Percentiles rank a stretch among this genome's conserved stretches.
Conservation (phyloP, 2,888 invertebrate species). For the Zonitis immaculata region DNA sequence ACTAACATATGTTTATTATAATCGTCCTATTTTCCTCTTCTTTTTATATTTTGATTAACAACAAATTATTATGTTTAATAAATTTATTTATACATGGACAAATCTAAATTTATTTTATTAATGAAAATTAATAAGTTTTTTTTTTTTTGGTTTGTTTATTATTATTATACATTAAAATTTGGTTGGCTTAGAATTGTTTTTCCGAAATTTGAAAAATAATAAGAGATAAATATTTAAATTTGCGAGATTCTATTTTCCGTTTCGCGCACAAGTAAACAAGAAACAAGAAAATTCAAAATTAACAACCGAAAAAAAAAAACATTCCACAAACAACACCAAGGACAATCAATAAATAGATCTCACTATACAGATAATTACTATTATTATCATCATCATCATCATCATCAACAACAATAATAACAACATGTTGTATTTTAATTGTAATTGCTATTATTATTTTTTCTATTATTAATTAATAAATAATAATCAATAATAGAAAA, state of each 20-base stretch:
- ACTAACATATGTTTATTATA: slow-evolving; percentile 14
- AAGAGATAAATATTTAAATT: slow-evolving; percentile 14
- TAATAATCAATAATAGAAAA: background rate
- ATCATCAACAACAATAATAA: too few relatives aligned
- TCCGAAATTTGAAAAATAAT: too few relatives aligned
- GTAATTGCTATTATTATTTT: background rate
- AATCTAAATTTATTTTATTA: slow-evolving; percentile 9
- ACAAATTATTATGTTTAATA: slow-evolving; percentile 9
- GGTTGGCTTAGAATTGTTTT: too few relatives aligned
- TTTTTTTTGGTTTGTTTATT: too few relatives aligned
- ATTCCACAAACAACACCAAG: slow-evolving; percentile 9
- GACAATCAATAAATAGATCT: background rate
- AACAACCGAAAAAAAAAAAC: background rate
- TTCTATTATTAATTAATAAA: background rate
- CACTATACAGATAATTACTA: background rate
- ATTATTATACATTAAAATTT: too few relatives aligned
- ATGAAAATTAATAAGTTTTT: background rate
- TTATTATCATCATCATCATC: background rate
- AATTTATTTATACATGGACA: slow-evolving; percentile 7
- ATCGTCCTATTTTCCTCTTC: slow-evolving; percentile 13
- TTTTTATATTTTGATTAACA: too few relatives aligned
- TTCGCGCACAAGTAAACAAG: slow-evolving; percentile 2
- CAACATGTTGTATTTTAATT: background rate
- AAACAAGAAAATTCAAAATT: slow-evolving; percentile 9
- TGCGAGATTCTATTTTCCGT: background rate